phyloP scores from a whole-genome alignment of 2,888 invertebrate species.

The Spatulosminthurus flaviceps region DNA sequence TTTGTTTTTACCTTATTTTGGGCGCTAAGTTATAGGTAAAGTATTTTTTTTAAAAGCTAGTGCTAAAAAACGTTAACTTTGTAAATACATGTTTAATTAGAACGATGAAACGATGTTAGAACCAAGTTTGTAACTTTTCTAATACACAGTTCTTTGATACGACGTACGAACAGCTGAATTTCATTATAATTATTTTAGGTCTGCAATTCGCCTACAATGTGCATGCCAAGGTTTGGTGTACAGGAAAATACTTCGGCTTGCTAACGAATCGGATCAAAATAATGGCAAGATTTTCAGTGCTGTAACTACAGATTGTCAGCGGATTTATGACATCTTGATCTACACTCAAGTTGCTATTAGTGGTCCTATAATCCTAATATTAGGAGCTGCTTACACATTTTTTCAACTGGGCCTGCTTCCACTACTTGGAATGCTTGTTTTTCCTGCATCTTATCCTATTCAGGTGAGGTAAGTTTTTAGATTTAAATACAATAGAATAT shows the following conservation, averaged over 20 bases:
- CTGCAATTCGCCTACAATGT: slow-evolving; percentile 66
- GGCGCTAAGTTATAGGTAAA: slow-evolving; percentile 68
- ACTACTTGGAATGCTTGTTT: slow-evolving; percentile 69
- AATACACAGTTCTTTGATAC: no score
- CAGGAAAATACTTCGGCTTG: slow-evolving; percentile 67
- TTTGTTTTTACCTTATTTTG: slow-evolving; percentile 69
- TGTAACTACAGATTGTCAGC: slow-evolving; percentile 71
- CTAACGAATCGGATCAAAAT: slow-evolving; percentile 66
- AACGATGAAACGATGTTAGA: no score
- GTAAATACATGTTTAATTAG: neutral
- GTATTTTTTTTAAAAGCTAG: neutral
- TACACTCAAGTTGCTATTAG: slow-evolving; percentile 69
- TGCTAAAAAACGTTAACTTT: neutral
- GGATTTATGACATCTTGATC: slow-evolving; percentile 70
- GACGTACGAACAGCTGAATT: no score
- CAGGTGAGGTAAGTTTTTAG: slow-evolving; percentile 67
- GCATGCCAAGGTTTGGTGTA: slow-evolving; percentile 67
- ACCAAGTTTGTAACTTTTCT: no score
- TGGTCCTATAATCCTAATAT: slow-evolving; percentile 70
- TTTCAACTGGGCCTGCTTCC: slow-evolving; percentile 70
- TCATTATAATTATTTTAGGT: no score
- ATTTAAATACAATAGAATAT: neutral
- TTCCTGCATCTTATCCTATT: slow-evolving; percentile 69
- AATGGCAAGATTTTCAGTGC: slow-evolving; percentile 70
- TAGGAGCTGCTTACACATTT: slow-evolving; percentile 69